A percentile compares a stretch with the other conserved stretches of the same genome.
phyloP scores from a whole-genome alignment of 2,113 vertebrate species.

The Puntigrus tetrazona region DNA sequence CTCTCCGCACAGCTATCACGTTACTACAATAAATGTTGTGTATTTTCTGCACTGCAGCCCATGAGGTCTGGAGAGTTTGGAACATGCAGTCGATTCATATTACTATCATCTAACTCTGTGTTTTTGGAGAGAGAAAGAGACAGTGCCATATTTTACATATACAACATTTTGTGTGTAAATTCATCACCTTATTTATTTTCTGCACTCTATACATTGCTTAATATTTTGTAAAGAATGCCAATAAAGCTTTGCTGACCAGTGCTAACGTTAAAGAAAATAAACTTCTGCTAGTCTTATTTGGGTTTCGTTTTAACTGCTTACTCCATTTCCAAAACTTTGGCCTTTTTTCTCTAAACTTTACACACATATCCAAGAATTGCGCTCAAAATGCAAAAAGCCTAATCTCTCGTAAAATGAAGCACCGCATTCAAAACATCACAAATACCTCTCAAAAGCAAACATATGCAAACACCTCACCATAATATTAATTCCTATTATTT shows the following conservation, averaged over 20 bases:
- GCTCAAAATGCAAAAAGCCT: no score
- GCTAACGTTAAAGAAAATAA: no score
- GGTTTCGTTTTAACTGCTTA: no score
- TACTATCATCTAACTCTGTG: slow-evolving; percentile 5
- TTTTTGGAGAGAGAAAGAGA: background rate
- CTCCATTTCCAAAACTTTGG: no score
- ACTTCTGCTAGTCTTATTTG: no score
- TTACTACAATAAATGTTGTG: slow-evolving; percentile 35
- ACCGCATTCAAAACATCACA: no score
- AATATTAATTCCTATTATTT: no score
- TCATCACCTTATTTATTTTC: background rate
- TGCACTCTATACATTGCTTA: background rate
- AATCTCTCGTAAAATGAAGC: no score
- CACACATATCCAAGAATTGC: no score
- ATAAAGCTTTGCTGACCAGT: background rate
- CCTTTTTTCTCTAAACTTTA: no score
- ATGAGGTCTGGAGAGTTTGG: slow-evolving; percentile 24
- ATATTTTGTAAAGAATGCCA: background rate
- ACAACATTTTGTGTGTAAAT: background rate
- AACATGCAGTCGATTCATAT: slow-evolving; percentile 34
- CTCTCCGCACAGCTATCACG: slow-evolving; percentile 26
- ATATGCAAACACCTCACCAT: no score
- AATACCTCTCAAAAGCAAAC: no score
- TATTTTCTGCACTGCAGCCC: slow-evolving; percentile 9
- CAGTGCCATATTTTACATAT: background rate